A percentile compares a stretch with the other conserved stretches of the same genome.
Conservation (phyloP, 2,113 vertebrate genomes). For the Prionailurus bengalensis region DNA sequence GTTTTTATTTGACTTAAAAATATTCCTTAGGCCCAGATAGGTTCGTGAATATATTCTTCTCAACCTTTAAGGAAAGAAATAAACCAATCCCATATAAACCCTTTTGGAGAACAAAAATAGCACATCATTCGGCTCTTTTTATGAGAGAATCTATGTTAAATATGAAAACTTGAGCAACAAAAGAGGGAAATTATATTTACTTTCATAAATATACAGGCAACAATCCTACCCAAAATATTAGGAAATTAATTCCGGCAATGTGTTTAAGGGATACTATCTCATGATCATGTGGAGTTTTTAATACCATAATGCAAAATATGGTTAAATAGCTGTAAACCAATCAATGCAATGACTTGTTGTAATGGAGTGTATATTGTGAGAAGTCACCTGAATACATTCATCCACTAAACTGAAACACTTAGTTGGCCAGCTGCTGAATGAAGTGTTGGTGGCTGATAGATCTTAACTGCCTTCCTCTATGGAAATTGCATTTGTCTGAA, state of each 20-base stretch:
- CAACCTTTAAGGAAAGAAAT: not conserved
- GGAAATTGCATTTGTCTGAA: not conserved
- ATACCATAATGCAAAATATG: not conserved
- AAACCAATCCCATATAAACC: not conserved
- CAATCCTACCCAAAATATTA: not conserved
- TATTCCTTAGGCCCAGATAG: too few species aligned
- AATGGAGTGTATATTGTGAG: not conserved
- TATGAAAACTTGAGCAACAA: not conserved
- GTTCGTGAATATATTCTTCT: not conserved
- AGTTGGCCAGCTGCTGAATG: not conserved
- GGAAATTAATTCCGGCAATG: not conserved
- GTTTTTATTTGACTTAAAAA: not conserved
- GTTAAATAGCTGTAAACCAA: not conserved
- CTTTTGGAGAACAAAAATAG: not conserved
- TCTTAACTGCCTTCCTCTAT: not conserved
- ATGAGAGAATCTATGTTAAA: not conserved
- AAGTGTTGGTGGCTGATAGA: not conserved
- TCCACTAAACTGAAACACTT: not conserved
- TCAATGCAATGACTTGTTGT: not conserved
- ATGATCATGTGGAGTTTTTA: not conserved
- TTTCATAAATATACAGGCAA: not conserved
- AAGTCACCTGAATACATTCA: not conserved
- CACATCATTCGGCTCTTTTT: not conserved
- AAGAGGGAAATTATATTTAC: not conserved
- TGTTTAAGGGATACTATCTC: not conserved